phyloP scores from a whole-genome alignment of 2,113 vertebrate species.

The Pycnonotus jocosus region DNA sequence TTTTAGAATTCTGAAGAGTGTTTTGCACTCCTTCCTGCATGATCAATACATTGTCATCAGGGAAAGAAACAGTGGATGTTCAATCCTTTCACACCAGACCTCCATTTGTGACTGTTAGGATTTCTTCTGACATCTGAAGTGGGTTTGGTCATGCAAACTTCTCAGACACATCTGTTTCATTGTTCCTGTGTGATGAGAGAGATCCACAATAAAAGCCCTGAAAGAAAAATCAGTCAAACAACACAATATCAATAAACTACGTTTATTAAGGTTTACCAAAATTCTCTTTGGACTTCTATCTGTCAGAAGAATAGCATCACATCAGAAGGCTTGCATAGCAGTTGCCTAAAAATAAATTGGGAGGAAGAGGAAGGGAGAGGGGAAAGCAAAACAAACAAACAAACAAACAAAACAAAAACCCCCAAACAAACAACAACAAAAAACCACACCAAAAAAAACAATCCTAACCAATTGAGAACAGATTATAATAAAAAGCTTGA shows the following conservation, averaged over 20 bases:
- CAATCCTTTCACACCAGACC: background rate
- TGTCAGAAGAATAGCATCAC: background rate
- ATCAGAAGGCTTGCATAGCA: background rate
- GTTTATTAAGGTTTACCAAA: background rate
- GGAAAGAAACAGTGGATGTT: background rate
- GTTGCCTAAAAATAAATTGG: background rate
- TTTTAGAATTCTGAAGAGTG: background rate
- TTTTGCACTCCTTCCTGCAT: background rate
- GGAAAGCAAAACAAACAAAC: background rate
- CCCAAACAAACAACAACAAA: background rate
- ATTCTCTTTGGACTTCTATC: background rate
- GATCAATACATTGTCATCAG: background rate
- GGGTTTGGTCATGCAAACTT: background rate
- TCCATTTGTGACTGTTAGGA: background rate
- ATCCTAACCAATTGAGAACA: background rate
- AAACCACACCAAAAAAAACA: too few species aligned
- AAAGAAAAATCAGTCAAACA: background rate
- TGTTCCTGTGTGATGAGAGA: background rate
- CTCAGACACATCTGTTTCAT: background rate
- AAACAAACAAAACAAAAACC: background rate
- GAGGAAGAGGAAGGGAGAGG: accelerated
- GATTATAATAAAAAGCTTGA: background rate
- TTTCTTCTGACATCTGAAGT: background rate
- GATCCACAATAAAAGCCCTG: background rate
- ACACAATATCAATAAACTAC: background rate